Evolutionary conservation across 2,888 invertebrate genomes (phyloP).

Genomic region (Globia sparganii): DNA sequence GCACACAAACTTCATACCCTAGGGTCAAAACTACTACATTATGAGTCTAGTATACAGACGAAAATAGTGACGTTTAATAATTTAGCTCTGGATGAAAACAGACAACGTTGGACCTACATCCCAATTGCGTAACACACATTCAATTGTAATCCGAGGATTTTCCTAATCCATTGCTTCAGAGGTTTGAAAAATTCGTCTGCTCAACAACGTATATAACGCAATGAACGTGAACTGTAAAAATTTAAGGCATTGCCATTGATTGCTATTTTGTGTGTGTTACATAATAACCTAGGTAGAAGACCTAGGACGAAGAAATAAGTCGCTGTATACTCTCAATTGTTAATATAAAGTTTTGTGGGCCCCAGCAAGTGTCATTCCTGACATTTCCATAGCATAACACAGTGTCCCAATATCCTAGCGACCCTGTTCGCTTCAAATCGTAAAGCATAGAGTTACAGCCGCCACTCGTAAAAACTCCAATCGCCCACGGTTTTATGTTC

Average conservation of each 20-base stretch:
- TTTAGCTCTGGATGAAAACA: background rate
- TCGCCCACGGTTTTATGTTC: constrained; percentile 67
- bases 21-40: background rate
- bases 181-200: background rate
- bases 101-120: background rate
- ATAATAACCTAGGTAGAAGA: background rate
- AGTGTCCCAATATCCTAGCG: constrained; percentile 30
- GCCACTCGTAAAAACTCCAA: constrained; percentile 74
- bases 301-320: background rate
- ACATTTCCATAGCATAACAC: constrained; percentile 21
- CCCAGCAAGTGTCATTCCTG: constrained; percentile 6
- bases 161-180: background rate
- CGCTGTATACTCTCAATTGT: background rate
- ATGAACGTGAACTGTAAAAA: background rate
- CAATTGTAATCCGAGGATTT: background rate
- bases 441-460: constrained; percentile 64
- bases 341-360: constrained; percentile 14
- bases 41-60: too few relatives aligned
- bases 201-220: background rate
- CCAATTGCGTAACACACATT: background rate
- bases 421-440: constrained; percentile 53
- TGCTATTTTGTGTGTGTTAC: background rate
- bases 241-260: background rate
- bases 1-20: background rate
- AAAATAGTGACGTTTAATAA: background rate